Evolutionary conservation across 2,797 vertebrate genomes (phyloP), one percentile per base, ranked within the genome.

Genomic region (Crax fasciolata): DNA sequence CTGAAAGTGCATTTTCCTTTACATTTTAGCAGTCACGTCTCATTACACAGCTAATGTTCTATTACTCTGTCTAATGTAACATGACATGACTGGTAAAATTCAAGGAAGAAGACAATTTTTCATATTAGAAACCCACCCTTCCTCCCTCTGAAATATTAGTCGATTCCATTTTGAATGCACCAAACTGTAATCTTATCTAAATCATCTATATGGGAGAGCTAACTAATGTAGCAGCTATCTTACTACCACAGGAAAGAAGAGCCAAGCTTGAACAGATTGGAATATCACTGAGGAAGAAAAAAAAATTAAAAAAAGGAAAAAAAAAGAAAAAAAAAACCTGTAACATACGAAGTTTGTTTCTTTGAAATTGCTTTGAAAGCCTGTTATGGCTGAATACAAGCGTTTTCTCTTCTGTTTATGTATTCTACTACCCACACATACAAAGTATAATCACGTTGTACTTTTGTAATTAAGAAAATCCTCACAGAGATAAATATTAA

Each of bases 31-130:
- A 94, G 96, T 90, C 95, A 94, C 89, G 92, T 98, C 94, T 98
- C 97, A 97, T 98, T 97, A 97, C 93, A 91, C 94, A 97, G 85
- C 68, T 97, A 98, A 98, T 72, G 62, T 97, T 97, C 92, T 97
- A 89, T 98, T 97, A 94, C 96, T 93, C 92, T 95, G 83, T 91
- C 89, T 97, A 97, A 97, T 96, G 92, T 92, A 97, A 97, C 70
- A 97, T 95, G 93, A 95, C 96, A 90, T 83, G 74, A 95, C 92
- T 97, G 88, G 92, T 93, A 97, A 96, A 95, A 96, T 96, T 96
- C 5, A 6, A 93, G 83, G 88, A 97, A 96, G 94, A 51, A 96
- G 93, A 89, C 82, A 89, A 96, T 96, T 96, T 96, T 97, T 97
- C 95, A 91, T 94, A 89, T 93, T 73, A 96, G 70, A 85, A 93